These are phyloP conservation scores for Larimichthys crocea DNA, from an alignment of 2,113 vertebrate species.

Conservation along the genomic window DNA sequence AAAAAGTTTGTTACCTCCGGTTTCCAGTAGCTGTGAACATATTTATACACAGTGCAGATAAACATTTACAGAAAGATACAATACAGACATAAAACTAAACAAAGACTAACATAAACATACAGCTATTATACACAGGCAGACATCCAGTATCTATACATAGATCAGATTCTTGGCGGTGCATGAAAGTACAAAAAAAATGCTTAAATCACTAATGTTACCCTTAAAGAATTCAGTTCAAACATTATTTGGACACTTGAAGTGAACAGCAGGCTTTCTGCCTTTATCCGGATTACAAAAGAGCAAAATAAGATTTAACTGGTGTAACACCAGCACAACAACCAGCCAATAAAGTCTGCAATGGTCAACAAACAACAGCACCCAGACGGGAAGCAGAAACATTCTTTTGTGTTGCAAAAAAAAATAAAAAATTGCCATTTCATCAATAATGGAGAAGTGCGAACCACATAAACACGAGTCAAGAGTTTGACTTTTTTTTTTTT, in stretches of 20 bases:
- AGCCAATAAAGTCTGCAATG: conserved; percentile 37
- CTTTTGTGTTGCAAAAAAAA: conserved; percentile 60
- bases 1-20: neutral
- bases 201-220: neutral
- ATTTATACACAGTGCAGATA: neutral
- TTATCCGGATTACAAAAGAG: conserved; percentile 50
- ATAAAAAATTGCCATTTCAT: conserved; percentile 28
- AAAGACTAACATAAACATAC: neutral
- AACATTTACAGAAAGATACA: neutral
- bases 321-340: conserved; percentile 23
- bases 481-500: neutral
- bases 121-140: neutral
- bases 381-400: conserved; percentile 47
- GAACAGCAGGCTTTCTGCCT: neutral
- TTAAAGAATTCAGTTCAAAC: conserved; percentile 2
- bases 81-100: neutral
- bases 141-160: neutral
- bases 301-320: conserved; percentile 31
- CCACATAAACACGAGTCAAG: conserved; percentile 39
- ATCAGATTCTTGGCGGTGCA: no score
- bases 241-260: neutral
- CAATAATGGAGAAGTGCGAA: conserved; percentile 57
- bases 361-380: conserved; percentile 64
- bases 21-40: neutral
- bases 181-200: no score